Percentiles rank a stretch among this genome's conserved stretches.
These are phyloP conservation scores for Pomacea maculata DNA, from an alignment of 1,140 invertebrate genomes.

Conservation along the genomic window DNA sequence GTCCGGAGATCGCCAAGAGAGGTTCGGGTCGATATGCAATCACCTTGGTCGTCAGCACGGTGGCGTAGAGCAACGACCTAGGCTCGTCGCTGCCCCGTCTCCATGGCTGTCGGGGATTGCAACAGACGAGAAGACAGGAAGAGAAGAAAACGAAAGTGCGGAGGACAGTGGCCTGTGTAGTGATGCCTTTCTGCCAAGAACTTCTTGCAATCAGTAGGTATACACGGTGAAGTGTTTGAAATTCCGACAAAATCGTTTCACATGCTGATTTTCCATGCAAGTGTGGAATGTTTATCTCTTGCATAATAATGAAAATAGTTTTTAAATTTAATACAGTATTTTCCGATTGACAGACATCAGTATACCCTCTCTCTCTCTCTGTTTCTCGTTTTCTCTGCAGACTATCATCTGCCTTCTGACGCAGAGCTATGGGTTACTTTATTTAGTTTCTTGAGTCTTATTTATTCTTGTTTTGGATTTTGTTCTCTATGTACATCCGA, in stretches of 20 bases:
- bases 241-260: neutral
- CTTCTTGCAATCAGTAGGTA: slow-evolving; percentile 7
- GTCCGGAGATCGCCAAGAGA: neutral
- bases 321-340: neutral
- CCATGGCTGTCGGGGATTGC: neutral
- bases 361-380: slow-evolving; percentile 6
- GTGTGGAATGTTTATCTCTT: neutral
- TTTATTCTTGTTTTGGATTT: too few relatives aligned
- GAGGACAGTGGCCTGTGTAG: neutral
- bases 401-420: neutral
- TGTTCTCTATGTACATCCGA: too few relatives aligned
- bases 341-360: neutral
- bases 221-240: neutral
- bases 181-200: slow-evolving; percentile 6
- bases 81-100: neutral
- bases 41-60: neutral
- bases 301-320: neutral
- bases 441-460: too few relatives aligned
- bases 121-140: neutral
- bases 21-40: neutral
- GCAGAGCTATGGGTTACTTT: too few relatives aligned
- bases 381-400: slow-evolving; percentile 3
- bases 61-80: neutral
- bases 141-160: neutral
- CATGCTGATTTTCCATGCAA: neutral